Conservation (phyloP, 1,140 invertebrate genomes). For the Eulimnadia texana region DNA sequence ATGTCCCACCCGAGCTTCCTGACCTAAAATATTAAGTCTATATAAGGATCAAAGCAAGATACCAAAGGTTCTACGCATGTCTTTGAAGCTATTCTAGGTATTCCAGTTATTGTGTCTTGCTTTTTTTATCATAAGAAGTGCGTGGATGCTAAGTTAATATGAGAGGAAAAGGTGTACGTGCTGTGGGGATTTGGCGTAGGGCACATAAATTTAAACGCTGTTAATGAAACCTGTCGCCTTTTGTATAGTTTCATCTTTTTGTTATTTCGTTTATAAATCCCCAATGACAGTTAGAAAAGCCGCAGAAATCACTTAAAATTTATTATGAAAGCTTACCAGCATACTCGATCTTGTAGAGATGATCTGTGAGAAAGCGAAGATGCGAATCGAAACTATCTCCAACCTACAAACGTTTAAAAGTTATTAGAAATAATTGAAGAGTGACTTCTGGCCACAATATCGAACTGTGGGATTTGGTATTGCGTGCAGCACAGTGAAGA, state of each 20-base stretch:
- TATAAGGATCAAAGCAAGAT: too few relatives aligned
- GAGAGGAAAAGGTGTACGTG: not conserved
- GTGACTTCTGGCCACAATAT: not conserved
- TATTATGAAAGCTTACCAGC: not conserved
- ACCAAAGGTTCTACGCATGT: too few relatives aligned
- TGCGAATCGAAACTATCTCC: conserved; percentile 1
- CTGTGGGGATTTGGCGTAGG: not conserved
- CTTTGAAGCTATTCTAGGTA: too few relatives aligned
- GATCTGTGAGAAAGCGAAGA: conserved; percentile 5
- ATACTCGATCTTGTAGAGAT: conserved; percentile 14
- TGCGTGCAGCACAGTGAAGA: too few relatives aligned
- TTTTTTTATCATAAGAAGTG: too few relatives aligned
- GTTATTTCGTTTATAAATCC: too few relatives aligned
- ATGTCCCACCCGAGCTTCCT: not conserved
- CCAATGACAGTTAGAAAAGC: too few relatives aligned
- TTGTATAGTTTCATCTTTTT: too few relatives aligned
- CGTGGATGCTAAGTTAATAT: not conserved
- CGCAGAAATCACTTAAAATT: too few relatives aligned
- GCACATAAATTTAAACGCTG: not conserved
- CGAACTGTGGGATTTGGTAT: not conserved
- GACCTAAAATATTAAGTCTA: too few relatives aligned
- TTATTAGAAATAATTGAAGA: not conserved
- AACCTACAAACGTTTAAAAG: not conserved
- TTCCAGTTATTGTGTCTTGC: too few relatives aligned
- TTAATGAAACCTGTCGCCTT: not conserved